Evolutionary conservation across 1,140 invertebrate genomes (phyloP).

Genomic region (Drosophila guanche): DNA sequence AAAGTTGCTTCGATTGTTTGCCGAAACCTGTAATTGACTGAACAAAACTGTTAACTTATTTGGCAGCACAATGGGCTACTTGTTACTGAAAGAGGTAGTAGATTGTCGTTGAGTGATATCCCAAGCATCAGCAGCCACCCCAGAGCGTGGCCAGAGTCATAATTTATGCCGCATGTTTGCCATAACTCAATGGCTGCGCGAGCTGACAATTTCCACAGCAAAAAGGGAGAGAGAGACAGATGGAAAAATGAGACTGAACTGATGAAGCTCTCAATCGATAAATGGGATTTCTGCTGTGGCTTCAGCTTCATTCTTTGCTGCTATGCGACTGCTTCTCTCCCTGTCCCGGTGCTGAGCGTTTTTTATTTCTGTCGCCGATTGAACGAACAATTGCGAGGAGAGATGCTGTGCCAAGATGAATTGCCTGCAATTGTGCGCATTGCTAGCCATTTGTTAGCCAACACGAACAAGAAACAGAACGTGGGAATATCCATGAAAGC

Average conservation of each 20-base stretch:
- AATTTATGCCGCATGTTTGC: constrained; percentile 81
- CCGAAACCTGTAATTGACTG: too few relatives aligned
- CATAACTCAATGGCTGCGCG: constrained; percentile 74
- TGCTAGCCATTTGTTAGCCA: constrained; percentile 70
- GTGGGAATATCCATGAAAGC: background rate
- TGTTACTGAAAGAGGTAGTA: too few relatives aligned
- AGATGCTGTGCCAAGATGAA: constrained; percentile 67
- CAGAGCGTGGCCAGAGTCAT: constrained; percentile 54
- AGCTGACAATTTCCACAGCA: constrained; percentile 35
- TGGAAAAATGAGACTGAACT: constrained; percentile 5
- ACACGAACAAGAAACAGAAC: constrained; percentile 15
- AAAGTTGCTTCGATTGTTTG: too few relatives aligned
- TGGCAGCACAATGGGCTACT: too few relatives aligned
- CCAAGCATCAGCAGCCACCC: constrained; percentile 31
- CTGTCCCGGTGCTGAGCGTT: constrained; percentile 46
- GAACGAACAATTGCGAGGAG: constrained; percentile 73
- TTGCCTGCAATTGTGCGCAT: constrained; percentile 79
- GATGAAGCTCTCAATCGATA: constrained; percentile 73
- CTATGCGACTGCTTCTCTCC: background rate
- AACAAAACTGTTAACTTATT: too few relatives aligned
- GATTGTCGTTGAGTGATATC: background rate
- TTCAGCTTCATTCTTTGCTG: constrained; percentile 5
- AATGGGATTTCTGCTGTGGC: constrained; percentile 49
- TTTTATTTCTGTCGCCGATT: constrained; percentile 57
- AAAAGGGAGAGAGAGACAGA: constrained; percentile 8